Percentiles rank a stretch among this genome's conserved stretches.
Conservation (phyloP, 2,888 invertebrate genomes). For the Hermaeophaga mercurialis region DNA sequence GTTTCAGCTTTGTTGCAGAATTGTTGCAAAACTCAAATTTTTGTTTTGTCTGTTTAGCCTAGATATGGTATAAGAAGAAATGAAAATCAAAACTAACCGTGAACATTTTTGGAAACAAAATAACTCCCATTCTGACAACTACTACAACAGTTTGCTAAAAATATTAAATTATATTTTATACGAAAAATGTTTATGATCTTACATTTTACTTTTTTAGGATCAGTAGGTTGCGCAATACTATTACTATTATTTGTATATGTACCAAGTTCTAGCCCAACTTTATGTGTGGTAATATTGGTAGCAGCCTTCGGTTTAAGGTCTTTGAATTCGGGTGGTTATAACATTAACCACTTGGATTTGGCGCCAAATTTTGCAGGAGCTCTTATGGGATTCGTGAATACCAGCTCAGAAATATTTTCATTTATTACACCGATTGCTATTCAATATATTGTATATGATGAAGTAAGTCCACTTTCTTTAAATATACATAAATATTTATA, state of each 20-base stretch:
- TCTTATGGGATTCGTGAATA: conserved; percentile 11
- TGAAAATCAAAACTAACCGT: too few species aligned
- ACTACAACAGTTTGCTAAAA: too few species aligned
- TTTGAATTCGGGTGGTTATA: conserved; percentile 3
- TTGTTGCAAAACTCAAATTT: too few species aligned
- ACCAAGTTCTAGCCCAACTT: background rate
- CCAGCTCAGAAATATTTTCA: conserved; percentile 2
- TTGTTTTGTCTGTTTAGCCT: too few species aligned
- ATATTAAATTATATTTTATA: too few species aligned
- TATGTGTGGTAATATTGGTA: background rate
- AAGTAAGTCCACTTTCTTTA: conserved; percentile 9
- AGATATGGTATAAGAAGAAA: too few species aligned
- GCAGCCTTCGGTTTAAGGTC: background rate
- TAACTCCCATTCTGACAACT: too few species aligned
- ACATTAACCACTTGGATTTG: conserved; percentile 13
- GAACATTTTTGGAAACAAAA: too few species aligned
- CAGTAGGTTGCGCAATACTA: background rate
- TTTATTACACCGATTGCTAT: conserved; percentile 4
- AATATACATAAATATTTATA: too few species aligned
- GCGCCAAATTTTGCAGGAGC: conserved; percentile 7
- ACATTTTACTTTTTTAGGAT: background rate
- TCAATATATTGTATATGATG: conserved; percentile 15
- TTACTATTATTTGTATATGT: background rate
- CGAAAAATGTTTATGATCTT: too few species aligned
- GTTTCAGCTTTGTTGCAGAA: too few species aligned